Percentiles rank a stretch among this genome's conserved stretches.
Conservation (phyloP, 35 echinoderm and acorn worm species). For the Heliocidaris erythrogramma region DNA sequence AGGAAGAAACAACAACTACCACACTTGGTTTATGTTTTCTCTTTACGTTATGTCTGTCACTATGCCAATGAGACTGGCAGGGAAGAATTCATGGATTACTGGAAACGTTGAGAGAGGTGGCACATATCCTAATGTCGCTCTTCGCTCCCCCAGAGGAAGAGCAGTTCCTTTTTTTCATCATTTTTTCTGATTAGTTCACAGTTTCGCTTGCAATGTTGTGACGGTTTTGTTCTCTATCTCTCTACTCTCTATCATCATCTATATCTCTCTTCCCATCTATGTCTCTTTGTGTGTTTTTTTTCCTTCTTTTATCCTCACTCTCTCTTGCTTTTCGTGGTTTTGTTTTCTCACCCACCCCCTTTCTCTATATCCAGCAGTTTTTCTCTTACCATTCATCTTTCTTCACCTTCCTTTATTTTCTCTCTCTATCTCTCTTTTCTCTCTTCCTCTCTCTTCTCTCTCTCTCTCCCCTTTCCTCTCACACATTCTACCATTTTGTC, state of each 20-base stretch:
- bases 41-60: neutral
- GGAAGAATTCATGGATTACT: neutral
- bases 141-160: neutral
- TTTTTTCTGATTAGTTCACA: neutral
- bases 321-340: neutral
- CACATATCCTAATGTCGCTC: neutral
- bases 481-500: too few species aligned
- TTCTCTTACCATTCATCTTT: neutral
- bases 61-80: neutral
- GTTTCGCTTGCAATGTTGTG: constrained; percentile 9
- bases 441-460: constrained; percentile 18
- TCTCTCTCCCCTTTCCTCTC: neutral
- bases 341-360: neutral
- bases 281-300: neutral
- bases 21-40: neutral
- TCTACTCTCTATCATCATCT: neutral
- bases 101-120: neutral
- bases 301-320: neutral
- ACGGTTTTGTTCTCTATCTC: neutral
- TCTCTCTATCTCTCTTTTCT: constrained; percentile 23
- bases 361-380: neutral
- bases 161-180: neutral
- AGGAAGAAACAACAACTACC: neutral
- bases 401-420: constrained; percentile 11
- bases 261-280: too few species aligned